Evolutionary conservation across 2,797 vertebrate species (phyloP).

Genomic region (Acanthopagrus latus): DNA sequence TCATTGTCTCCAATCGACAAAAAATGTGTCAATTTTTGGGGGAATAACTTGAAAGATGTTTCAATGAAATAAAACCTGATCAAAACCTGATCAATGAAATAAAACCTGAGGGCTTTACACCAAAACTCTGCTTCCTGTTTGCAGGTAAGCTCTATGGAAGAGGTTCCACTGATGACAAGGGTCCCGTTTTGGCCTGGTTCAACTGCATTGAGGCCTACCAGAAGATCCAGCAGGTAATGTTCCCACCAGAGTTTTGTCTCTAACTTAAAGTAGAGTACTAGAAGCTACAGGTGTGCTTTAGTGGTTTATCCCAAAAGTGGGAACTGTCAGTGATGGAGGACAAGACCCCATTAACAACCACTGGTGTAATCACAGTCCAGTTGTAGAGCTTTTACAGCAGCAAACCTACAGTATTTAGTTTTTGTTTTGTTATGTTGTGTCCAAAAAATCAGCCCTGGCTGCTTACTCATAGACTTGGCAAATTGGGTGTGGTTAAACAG

Average conservation of each 20-base stretch:
- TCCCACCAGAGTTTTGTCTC: neutral
- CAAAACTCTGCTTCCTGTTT: conserved; percentile 24
- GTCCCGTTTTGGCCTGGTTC: conserved; percentile 96
- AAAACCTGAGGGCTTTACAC: neutral
- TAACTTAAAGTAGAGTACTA: neutral
- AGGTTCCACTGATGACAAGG: conserved; percentile 98
- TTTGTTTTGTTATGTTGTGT: neutral
- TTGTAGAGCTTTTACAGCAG: neutral
- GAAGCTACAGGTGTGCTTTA: too few relatives aligned
- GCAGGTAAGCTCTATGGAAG: conserved; percentile 94
- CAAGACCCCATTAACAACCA: neutral
- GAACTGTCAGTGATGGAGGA: too few relatives aligned
- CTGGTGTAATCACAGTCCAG: neutral
- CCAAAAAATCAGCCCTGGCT: neutral
- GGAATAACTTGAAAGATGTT: neutral
- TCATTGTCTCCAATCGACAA: neutral
- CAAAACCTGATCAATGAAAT: neutral
- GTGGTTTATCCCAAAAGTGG: neutral
- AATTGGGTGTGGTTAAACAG: neutral
- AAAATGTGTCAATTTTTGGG: neutral
- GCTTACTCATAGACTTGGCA: neutral
- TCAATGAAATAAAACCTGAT: neutral
- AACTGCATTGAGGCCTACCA: conserved; percentile 96
- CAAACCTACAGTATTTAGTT: neutral
- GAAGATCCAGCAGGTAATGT: conserved; percentile 89